Percentiles rank a stretch among this genome's conserved stretches.
Conservation (phyloP, 2,797 vertebrate genomes). For the Chelmon rostratus region DNA sequence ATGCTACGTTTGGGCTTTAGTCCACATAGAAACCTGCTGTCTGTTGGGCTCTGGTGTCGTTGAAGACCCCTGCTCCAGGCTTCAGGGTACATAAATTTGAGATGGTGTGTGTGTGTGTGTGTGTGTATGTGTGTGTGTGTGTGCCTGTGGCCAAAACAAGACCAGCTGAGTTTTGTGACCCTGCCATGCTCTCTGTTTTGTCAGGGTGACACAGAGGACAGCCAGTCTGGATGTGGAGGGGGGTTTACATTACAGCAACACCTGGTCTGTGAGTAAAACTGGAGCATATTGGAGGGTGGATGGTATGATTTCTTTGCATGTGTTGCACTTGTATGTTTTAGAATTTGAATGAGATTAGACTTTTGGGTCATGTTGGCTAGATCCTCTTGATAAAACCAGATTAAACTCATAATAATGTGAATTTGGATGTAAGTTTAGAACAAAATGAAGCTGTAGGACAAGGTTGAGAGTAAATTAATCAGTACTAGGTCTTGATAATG, state of each 20-base stretch:
- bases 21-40: not conserved
- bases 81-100: not conserved
- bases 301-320: not conserved
- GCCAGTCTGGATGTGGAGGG: constrained; percentile 36
- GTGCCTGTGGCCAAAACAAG: not conserved
- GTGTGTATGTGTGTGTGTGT: constrained; percentile 5
- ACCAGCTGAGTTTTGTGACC: constrained; percentile 41
- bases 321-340: not conserved
- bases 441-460: not conserved
- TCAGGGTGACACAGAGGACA: constrained; percentile 51
- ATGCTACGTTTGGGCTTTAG: too few relatives aligned
- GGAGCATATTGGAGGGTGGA: not conserved
- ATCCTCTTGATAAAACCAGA: too few relatives aligned
- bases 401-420: not conserved
- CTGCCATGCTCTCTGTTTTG: constrained; percentile 29
- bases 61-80: not conserved
- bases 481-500: not conserved
- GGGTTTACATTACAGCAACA: constrained; percentile 28
- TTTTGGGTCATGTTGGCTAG: not conserved
- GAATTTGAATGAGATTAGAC: not conserved
- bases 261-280: constrained; percentile 15
- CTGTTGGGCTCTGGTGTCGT: not conserved
- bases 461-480: not conserved
- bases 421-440: not conserved
- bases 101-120: not conserved